phyloP scores from a whole-genome alignment of 2,113 vertebrate species.

The Polypterus bichir region DNA sequence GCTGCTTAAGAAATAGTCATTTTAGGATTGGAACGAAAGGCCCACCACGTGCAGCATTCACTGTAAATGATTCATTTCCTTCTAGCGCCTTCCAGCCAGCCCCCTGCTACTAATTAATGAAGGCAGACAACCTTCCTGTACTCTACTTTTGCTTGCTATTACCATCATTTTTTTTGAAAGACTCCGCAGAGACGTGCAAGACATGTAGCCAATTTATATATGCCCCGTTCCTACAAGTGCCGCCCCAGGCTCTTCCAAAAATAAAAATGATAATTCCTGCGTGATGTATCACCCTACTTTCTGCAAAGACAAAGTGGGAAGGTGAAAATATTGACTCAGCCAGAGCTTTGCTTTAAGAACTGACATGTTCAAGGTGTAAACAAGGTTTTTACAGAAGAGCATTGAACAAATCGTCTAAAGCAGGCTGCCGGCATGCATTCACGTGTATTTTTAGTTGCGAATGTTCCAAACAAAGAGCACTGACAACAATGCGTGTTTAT shows the following conservation, averaged over 20 bases:
- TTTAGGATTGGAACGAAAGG: too few relatives aligned
- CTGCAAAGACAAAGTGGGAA: not conserved
- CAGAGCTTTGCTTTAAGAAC: too few relatives aligned
- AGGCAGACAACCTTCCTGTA: conserved; percentile 31
- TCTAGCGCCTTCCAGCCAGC: conserved; percentile 14
- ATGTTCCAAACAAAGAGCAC: too few relatives aligned
- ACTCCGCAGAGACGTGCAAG: conserved; percentile 28
- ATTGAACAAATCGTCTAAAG: too few relatives aligned
- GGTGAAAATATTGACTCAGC: too few relatives aligned
- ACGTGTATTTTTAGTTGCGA: too few relatives aligned
- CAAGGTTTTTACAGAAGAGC: too few relatives aligned
- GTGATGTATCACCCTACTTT: not conserved
- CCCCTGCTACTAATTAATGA: conserved; percentile 28
- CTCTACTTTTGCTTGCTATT: conserved; percentile 27
- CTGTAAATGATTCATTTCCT: not conserved
- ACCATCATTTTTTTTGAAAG: conserved; percentile 26
- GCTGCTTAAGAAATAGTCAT: too few relatives aligned
- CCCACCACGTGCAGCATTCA: too few relatives aligned
- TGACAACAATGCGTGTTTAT: too few relatives aligned
- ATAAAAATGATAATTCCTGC: conserved; percentile 9
- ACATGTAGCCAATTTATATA: conserved; percentile 39
- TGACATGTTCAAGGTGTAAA: too few relatives aligned
- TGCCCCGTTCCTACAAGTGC: conserved; percentile 25
- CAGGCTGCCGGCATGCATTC: too few relatives aligned
- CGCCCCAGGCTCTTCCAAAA: conserved; percentile 21